Evolutionary conservation across 2,113 vertebrate genomes (phyloP), one percentile per base, ranked within the genome.

Genomic region (Chaetops frenatus): DNA sequence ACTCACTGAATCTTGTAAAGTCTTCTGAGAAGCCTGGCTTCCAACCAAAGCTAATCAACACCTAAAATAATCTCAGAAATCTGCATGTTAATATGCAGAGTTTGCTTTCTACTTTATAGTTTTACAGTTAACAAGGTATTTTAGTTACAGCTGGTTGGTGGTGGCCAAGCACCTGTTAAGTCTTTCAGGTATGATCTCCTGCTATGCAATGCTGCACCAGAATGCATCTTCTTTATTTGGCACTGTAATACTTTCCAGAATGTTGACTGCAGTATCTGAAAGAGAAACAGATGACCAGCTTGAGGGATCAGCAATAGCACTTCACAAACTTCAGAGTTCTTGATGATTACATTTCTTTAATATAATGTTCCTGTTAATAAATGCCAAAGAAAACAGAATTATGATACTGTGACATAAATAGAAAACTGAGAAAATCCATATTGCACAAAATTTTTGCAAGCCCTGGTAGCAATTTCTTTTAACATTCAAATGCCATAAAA

Each of bases 201-300:
- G n/a, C 74, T 80, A 19, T 67, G 53, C 86, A 87, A 27, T 85
- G 42, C 73, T 91, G 44, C 25, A 50, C 23, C n/a, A 42, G 61
- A 82, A 72, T 61, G 36, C 74, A 47, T 89, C 77, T 58, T 58
- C 45, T 87, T 81, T 85, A 58, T 54, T 93, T 95, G 88, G 72
- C 78, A 65, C 36, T 19, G n/a, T 48, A n/a, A 62, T 81, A 15
- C 36, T 86, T 93, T 31, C 33, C 90, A 92, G 86, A 94, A 88
- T 62, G 66, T 80, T 72, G 54, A 53, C 45, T 86, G 29, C 33
- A 42, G 7, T 53, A 69, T 81, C 45, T 87, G 58, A 73, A 92
- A 80, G 74, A 92, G 67, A 86, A 94, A 91, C 60, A 95, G 90
- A 85, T 83, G 51, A 89, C 47, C 78, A 94, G 57, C 62, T 92